Conservation (phyloP, 2,113 vertebrate species). For the Equus quagga region DNA sequence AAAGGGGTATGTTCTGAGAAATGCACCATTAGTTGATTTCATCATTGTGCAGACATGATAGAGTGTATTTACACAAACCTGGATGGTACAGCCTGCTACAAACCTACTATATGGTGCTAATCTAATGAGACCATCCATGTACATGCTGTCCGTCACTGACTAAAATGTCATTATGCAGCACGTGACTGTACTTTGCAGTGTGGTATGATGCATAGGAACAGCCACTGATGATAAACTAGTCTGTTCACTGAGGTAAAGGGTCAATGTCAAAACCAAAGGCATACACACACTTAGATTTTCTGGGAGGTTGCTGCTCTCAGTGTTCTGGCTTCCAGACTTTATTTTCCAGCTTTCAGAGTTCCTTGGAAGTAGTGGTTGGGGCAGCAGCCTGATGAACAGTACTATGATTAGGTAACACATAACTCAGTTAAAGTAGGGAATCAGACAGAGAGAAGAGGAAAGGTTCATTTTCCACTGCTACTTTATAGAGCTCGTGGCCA, state of each 20-base stretch:
- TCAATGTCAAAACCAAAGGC: background rate
- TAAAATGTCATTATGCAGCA: too few species aligned
- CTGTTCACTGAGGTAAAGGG: background rate
- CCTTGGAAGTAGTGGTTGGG: background rate
- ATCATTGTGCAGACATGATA: too few species aligned
- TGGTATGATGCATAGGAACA: background rate
- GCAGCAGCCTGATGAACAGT: background rate
- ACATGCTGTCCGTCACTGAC: too few species aligned
- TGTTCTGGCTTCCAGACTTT: background rate
- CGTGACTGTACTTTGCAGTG: background rate
- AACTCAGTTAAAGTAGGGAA: background rate
- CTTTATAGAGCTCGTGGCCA: background rate
- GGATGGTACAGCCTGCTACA: too few species aligned
- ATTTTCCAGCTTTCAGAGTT: background rate
- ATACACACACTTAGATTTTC: background rate
- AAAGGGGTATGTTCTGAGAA: too few species aligned
- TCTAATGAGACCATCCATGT: too few species aligned
- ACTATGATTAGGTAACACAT: background rate
- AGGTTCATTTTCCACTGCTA: background rate
- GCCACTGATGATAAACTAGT: background rate
- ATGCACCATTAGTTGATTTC: too few species aligned
- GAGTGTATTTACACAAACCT: too few species aligned
- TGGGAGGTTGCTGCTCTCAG: background rate
- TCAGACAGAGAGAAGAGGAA: background rate
- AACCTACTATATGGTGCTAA: too few species aligned